Evolutionary conservation across 2,797 vertebrate genomes (phyloP), one percentile per base, ranked within the genome.

Genomic region (Falco cherrug): DNA sequence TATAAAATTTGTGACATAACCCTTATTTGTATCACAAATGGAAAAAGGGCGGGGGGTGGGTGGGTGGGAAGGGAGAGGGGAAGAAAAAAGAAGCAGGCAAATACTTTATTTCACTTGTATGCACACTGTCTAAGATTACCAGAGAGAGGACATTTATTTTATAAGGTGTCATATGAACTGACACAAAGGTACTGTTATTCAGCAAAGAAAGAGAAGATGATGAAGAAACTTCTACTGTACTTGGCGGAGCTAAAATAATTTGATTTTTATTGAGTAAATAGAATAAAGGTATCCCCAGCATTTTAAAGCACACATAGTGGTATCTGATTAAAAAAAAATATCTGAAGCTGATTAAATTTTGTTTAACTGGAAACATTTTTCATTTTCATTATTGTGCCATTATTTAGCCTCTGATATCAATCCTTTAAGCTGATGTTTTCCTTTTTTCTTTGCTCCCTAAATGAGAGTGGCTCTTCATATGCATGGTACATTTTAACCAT

Each of bases 51-150:
- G 4, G 17, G 5, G 8, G 3, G 3, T 5, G 17, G 5, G 8
- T 3, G 3, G 5, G 1, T 1, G 47, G 6, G 7, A 4, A 43
- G 9, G 15, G 16, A 43, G 15, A 43, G 14, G 41, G 16, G 47
- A 7, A 5, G 2, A 3, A 35, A 67, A 68, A 78, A 33, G 1
- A 74, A 73, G 19, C 5, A 75, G 9, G 25, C 1, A 75, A 37
- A 1, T 10, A 0, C 0, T 15, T 18, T 39, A 75, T 56, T 41
- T 45, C 4, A 43, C 16, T 70, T 74, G 5, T 35, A 41, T 47
- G 13, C 4, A 33, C 4, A 10, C 12, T 39, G 26, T 50, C 37
- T 87, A 48, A 67, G 12, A n/a, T 22, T 16, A 60, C 0, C 3
- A 88, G 13, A 41, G 16, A 20, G 10, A 31, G 5, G 1, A 73